Base-by-base conservation (phyloP, 1,140 invertebrate species). In the Rhagoletis zephyria region DNA sequence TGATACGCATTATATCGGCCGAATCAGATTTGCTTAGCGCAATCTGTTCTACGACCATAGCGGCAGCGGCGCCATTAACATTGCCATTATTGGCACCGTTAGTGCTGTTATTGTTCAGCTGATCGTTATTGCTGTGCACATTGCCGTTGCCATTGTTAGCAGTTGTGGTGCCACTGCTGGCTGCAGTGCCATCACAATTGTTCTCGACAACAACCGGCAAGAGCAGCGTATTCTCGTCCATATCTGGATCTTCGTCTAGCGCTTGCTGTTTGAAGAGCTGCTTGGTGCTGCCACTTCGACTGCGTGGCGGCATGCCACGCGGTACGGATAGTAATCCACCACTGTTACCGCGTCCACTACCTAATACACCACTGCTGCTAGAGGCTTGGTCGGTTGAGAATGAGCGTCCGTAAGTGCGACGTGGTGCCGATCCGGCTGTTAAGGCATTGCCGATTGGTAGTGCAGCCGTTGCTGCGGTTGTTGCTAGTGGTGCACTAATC, bases 231-330 rank as follows among this genome's bases (percentile, higher is more conserved):
- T 86, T 92, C 87, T 93, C 92, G 74, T 93, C 92, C 89, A 93
- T 90, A 42, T 90, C 89, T 7, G 90, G 90, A 45, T 93, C 92
- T 89, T 93, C 92, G 87, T 93, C 92, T 14, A 93, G 89, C 1
- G 92, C 92, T 88, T 93, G 91, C 87, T 93, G 92, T 87, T 93
- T 93, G 88, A 93, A 93, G 10, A 93, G 90, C 88, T 93, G 92
- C 87, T 92, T 92, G 56, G 91, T 92, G 88, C 92, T 93, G 87
- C 92, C 92, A 87, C 92, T 93, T 85, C 92, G 91, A 85, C 91
- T 93, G 45, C 92, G 89, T 70, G 92, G 91, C 77, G 92, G 91
- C 91, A 93, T 92, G 67, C 89, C 89, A 42, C 92, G 90, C 59
- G 92, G 92, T 87, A 93, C 91, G 2, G 91, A 91, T 1, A 93